A percentile compares a stretch with the other conserved stretches of the same genome.
These are phyloP conservation scores for Prorops nasuta DNA, from an alignment of 1,140 invertebrate genomes.

Conservation along the genomic window DNA sequence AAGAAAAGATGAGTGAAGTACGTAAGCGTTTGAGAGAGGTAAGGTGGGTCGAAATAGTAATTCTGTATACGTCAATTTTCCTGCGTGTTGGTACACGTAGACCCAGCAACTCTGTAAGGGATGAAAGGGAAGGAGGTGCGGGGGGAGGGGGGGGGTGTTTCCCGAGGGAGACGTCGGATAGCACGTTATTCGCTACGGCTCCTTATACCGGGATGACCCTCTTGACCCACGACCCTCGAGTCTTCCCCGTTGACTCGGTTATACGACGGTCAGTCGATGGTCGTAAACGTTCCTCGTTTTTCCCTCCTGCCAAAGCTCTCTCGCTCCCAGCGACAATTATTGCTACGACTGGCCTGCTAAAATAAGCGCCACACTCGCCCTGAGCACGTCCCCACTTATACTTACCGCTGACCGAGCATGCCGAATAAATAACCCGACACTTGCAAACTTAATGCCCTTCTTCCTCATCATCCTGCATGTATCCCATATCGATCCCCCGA, in stretches of 20 bases:
- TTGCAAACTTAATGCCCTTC: too few relatives aligned
- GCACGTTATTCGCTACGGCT: conserved; percentile 34
- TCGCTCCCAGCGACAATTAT: conserved; percentile 23
- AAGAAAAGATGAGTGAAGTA: conserved; percentile 11
- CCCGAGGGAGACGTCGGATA: conserved; percentile 29
- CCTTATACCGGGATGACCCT: conserved; percentile 25
- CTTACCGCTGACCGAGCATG: conserved; percentile 13
- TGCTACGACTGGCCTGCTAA: conserved; percentile 3
- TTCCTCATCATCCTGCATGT: too few relatives aligned
- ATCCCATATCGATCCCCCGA: too few relatives aligned
- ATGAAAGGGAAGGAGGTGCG: too few relatives aligned
- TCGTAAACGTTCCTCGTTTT: conserved; percentile 12
- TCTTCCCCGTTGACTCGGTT: conserved; percentile 9
- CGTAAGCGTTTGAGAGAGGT: conserved; percentile 31
- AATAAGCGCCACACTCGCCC: conserved; percentile 8
- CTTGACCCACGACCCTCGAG: conserved; percentile 18
- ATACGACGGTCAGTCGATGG: conserved; percentile 15
- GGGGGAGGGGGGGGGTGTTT: conserved; percentile 23
- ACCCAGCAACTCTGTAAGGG: too few relatives aligned
- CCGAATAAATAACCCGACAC: conserved; percentile 6
- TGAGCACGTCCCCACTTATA: conserved; percentile 5
- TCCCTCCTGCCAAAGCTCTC: too few relatives aligned
- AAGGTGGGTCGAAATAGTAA: too few relatives aligned
- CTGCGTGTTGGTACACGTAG: too few relatives aligned
- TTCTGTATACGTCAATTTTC: too few relatives aligned